A percentile compares a stretch with the other conserved stretches of the same genome.
Conservation (phyloP, 2,797 vertebrate species). For the Onychomys arenicola region DNA sequence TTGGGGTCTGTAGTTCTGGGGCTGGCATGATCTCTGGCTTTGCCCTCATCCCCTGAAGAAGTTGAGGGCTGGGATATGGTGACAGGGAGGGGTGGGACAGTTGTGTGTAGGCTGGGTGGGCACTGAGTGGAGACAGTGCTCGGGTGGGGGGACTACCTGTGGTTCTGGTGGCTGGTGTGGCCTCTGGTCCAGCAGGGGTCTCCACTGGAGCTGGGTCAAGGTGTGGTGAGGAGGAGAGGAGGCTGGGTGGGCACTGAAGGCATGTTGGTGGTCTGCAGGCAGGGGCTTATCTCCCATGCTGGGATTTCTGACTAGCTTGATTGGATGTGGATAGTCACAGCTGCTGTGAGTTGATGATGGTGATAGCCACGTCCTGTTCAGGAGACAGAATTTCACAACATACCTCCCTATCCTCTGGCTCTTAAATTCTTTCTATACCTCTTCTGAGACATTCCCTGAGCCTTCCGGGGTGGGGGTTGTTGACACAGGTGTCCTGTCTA, state of each 20-base stretch:
- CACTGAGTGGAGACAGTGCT: neutral
- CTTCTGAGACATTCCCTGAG: neutral
- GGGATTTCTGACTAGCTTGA: neutral
- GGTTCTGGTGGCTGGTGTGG: neutral
- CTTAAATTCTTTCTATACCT: neutral
- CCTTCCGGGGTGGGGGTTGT: neutral
- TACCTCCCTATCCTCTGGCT: neutral
- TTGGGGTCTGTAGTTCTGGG: neutral
- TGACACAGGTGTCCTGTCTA: neutral
- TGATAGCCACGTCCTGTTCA: neutral
- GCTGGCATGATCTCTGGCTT: neutral
- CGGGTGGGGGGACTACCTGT: neutral
- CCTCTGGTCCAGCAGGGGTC: neutral
- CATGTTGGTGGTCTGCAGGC: neutral
- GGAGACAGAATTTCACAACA: neutral
- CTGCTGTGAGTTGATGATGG: neutral
- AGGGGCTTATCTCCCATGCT: neutral
- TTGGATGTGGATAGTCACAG: neutral
- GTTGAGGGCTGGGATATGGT: neutral
- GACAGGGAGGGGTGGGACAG: neutral
- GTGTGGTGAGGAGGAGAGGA: neutral
- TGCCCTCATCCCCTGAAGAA: rapidly evolving
- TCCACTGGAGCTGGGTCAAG: neutral
- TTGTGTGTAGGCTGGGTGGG: neutral
- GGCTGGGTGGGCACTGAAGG: neutral